Conservation (phyloP, 2,797 vertebrate genomes). For the Labeo calbasu region DNA sequence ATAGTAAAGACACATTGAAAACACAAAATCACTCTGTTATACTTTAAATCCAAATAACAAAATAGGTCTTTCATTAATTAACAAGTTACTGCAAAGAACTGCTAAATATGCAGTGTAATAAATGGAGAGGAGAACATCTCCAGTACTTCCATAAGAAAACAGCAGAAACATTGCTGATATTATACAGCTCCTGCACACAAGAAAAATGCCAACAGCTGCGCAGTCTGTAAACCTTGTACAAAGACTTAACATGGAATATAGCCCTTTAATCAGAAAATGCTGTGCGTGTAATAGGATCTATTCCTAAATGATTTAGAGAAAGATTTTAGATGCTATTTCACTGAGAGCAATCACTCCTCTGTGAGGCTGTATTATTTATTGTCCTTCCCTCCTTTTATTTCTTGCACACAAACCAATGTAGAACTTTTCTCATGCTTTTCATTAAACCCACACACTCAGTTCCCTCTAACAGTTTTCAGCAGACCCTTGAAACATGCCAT, state of each 20-base stretch:
- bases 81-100: neutral
- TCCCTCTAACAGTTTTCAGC: neutral
- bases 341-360: conserved; percentile 6
- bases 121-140: neutral
- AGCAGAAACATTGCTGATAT: neutral
- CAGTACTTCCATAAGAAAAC: neutral
- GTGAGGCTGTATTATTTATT: conserved; percentile 7
- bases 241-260: neutral
- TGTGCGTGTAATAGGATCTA: neutral
- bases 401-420: neutral
- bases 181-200: neutral
- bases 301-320: neutral
- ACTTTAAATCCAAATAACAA: neutral
- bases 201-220: neutral
- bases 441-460: neutral
- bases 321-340: neutral
- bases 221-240: neutral
- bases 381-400: neutral
- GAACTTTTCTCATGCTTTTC: neutral
- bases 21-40: neutral
- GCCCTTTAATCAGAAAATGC: neutral
- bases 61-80: neutral
- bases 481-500: neutral
- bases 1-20: conserved; percentile 1
- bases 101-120: neutral